These are phyloP conservation scores for Drosophila pandora DNA, from an alignment of 1,140 invertebrate species.

Conservation along the genomic window DNA sequence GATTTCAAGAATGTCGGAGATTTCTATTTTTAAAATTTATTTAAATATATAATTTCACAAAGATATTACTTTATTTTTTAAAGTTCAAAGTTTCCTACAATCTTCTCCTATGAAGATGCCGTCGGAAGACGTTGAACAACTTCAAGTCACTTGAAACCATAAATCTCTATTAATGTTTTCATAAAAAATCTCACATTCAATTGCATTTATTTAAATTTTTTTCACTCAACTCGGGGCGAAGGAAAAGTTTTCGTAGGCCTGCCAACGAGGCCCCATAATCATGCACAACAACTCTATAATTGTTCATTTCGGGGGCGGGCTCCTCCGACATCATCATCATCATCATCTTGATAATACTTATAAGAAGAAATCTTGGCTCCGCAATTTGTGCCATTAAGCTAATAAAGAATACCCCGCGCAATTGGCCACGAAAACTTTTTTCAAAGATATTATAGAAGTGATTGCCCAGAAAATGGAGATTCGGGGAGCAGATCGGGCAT, in stretches of 20 bases:
- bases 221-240: not conserved
- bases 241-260: not conserved
- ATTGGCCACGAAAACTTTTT: constrained; percentile 42
- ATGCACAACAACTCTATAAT: not conserved
- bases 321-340: not conserved
- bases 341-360: not conserved
- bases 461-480: constrained; percentile 52
- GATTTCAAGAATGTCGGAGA: no score
- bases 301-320: not conserved
- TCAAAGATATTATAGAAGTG: constrained; percentile 51
- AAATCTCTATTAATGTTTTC: constrained; percentile 1
- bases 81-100: no score
- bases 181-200: not conserved
- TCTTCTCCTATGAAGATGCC: not conserved
- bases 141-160: not conserved
- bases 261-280: not conserved
- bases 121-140: not conserved
- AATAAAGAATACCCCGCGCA: not conserved
- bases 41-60: no score
- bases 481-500: constrained; percentile 15
- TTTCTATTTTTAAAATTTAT: no score
- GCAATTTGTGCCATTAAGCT: constrained; percentile 23
- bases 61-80: no score
- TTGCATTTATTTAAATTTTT: constrained; percentile 1
- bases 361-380: constrained; percentile 1